Evolutionary conservation across 2,113 vertebrate species (phyloP).

Genomic region (Peromyscus polionotus): DNA sequence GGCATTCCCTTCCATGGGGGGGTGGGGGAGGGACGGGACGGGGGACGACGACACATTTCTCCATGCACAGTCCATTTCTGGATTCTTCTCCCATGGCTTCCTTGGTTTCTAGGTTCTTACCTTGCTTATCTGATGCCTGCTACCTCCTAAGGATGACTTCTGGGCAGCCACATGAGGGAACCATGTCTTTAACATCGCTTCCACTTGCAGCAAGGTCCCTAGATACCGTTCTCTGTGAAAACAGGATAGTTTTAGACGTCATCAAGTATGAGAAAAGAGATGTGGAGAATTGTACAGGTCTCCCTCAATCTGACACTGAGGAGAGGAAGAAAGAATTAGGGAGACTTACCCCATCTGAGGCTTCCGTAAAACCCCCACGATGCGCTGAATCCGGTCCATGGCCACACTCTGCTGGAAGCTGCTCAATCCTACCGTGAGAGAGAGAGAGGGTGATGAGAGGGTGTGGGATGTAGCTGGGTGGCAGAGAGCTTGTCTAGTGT

Average conservation of each 20-base stretch:
- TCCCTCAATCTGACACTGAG: not conserved
- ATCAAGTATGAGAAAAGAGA: slow-evolving; percentile 30
- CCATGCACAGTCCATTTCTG: not conserved
- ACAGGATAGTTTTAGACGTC: not conserved
- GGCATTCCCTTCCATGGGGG: not conserved
- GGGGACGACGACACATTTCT: not conserved
- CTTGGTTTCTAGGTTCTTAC: slow-evolving; percentile 66
- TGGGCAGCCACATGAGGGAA: slow-evolving; percentile 90
- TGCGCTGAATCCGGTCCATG: slow-evolving; percentile 96
- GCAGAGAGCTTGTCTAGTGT: not conserved
- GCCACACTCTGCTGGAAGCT: slow-evolving; percentile 97
- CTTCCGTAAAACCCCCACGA: slow-evolving; percentile 94
- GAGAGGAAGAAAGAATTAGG: not conserved
- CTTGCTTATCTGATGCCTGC: slow-evolving; percentile 81
- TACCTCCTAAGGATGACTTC: slow-evolving; percentile 5
- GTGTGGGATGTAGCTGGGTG: not conserved
- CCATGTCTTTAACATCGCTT: slow-evolving; percentile 95
- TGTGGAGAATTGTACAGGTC: not conserved
- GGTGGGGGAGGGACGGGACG: too few relatives aligned
- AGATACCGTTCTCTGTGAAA: slow-evolving; percentile 92
- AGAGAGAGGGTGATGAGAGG: not conserved
- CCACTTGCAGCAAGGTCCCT: slow-evolving; percentile 94
- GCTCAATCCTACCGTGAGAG: slow-evolving; percentile 89
- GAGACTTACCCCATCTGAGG: slow-evolving; percentile 93
- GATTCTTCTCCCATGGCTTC: not conserved